Evolutionary conservation across 1,140 invertebrate genomes (phyloP).

Genomic region (Caerostris extrusa): DNA sequence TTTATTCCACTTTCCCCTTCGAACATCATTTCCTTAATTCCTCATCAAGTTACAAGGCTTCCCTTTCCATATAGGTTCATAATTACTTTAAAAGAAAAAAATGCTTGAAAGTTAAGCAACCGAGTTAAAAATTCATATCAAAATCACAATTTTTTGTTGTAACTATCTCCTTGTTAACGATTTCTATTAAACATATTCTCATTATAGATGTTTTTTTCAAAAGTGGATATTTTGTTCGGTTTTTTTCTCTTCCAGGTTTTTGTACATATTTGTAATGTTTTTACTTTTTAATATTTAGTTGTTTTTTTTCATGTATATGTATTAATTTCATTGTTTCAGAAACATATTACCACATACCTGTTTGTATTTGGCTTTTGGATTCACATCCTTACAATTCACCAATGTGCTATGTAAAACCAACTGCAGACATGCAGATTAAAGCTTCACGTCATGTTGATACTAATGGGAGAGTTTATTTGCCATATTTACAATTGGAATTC

Average conservation of each 20-base stretch:
- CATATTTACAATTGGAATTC: conserved; percentile 97
- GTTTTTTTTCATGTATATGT: neutral
- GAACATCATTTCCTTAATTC: too few species aligned
- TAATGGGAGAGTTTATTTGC: conserved; percentile 97
- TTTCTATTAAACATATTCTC: too few species aligned
- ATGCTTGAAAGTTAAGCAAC: too few species aligned
- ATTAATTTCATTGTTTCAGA: conserved; percentile 82
- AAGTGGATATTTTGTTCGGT: neutral
- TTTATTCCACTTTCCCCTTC: too few species aligned
- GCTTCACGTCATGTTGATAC: conserved; percentile 96
- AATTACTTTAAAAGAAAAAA: too few species aligned
- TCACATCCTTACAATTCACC: conserved; percentile 98
- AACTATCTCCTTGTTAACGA: too few species aligned
- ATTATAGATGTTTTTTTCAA: neutral
- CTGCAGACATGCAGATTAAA: conserved; percentile 96
- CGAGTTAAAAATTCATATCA: too few species aligned
- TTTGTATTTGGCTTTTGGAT: conserved; percentile 97
- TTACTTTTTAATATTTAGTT: neutral
- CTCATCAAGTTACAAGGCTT: too few species aligned
- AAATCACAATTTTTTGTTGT: too few species aligned
- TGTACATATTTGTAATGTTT: neutral
- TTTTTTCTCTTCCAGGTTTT: neutral
- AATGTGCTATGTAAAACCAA: conserved; percentile 98
- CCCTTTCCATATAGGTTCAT: too few species aligned
- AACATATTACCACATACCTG: conserved; percentile 96